Evolutionary conservation across 2,888 invertebrate genomes (phyloP).

Genomic region (Lasius fuliginosus): DNA sequence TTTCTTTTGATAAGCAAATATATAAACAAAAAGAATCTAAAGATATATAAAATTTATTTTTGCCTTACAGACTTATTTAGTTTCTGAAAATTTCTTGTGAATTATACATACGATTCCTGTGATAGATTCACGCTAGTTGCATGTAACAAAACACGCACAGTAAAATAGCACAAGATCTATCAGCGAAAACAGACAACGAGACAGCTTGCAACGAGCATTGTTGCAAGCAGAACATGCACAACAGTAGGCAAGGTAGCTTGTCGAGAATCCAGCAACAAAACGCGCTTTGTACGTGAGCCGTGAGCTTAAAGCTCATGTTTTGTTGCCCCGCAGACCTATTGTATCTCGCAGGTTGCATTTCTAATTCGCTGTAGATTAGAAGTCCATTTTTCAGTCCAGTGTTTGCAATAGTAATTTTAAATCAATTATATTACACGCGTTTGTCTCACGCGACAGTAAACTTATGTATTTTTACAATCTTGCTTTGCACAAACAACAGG

Average conservation of each 20-base stretch:
- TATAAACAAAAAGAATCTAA: neutral
- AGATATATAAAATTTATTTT: neutral
- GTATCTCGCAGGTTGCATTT: constrained; percentile 10
- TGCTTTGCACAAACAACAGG: neutral
- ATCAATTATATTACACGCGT: constrained; percentile 14
- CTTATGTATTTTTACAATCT: neutral
- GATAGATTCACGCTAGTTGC: constrained; percentile 13
- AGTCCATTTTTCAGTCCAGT: neutral
- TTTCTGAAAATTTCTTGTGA: constrained; percentile 28
- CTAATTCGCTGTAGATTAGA: neutral
- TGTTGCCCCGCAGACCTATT: neutral
- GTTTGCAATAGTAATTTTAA: neutral
- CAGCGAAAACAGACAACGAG: constrained; percentile 41
- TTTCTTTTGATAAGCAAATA: neutral
- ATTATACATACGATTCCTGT: neutral
- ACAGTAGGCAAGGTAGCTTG: constrained; percentile 21
- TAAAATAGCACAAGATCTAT: constrained; percentile 44
- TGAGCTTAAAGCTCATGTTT: neutral
- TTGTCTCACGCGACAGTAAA: constrained; percentile 12
- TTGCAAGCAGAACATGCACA: constrained; percentile 31
- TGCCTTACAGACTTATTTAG: neutral
- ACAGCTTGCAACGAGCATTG: constrained; percentile 43
- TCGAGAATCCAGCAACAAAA: constrained; percentile 27
- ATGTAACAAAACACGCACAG: constrained; percentile 48
- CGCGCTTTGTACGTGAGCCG: neutral